Percentiles rank a stretch among this genome's conserved stretches.
Conservation (phyloP, 2,113 vertebrate species). For the Erpornis zantholeuca region DNA sequence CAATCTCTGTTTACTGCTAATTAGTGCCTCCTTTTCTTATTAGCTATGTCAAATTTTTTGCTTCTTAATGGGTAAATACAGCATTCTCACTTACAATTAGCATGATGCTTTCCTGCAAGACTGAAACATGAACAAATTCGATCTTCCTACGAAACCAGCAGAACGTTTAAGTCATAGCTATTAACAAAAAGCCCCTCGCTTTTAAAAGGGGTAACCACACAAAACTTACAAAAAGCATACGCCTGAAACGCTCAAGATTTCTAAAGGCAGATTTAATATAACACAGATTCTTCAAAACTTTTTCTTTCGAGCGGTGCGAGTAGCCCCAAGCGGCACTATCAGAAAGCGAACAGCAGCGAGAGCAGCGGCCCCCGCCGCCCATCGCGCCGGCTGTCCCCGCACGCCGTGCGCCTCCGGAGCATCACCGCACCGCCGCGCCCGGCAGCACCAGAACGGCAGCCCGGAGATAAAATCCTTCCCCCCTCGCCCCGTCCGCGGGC, state of each 20-base stretch:
- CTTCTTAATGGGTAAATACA: neutral
- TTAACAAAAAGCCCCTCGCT: neutral
- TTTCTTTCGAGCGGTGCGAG: rapidly evolving
- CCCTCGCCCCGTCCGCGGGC: neutral
- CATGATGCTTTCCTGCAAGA: neutral
- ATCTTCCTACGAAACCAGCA: neutral
- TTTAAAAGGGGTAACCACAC: neutral
- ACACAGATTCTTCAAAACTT: neutral
- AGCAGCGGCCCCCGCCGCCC: neutral
- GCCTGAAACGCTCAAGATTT: neutral
- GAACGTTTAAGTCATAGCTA: neutral
- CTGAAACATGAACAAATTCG: neutral
- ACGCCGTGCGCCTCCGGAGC: neutral
- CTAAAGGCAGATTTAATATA: rapidly evolving
- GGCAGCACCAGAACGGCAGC: neutral
- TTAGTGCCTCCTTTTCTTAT: neutral
- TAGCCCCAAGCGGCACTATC: rapidly evolving
- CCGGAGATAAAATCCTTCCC: neutral
- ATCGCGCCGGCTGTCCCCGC: neutral
- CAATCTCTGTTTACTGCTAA: neutral
- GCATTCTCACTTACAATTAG: neutral
- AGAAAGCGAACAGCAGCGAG: neutral
- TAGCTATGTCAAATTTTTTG: neutral
- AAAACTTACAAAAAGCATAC: neutral
- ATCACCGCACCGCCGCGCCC: neutral